These are phyloP conservation scores for Actinia equina DNA, from an alignment of 64 coral and sea anemone species.

Conservation along the genomic window DNA sequence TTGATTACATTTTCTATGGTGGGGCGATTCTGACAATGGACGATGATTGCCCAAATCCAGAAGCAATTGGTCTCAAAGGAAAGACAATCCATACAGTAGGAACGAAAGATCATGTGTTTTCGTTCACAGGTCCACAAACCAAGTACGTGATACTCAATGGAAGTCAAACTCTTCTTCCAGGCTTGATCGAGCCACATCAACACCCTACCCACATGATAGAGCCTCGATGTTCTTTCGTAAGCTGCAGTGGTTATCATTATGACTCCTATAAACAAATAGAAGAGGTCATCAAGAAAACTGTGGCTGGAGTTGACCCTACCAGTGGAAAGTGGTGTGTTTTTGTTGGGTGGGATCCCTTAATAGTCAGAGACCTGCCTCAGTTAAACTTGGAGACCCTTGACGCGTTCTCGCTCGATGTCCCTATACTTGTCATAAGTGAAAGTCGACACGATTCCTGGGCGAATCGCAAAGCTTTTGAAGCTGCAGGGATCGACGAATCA, in stretches of 20 bases:
- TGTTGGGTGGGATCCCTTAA: slow-evolving; percentile 57
- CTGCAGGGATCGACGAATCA: background rate
- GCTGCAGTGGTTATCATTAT: slow-evolving; percentile 13
- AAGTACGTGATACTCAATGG: slow-evolving; percentile 9
- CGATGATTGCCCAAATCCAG: slow-evolving; percentile 7
- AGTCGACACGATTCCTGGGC: slow-evolving; percentile 44
- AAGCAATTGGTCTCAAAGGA: slow-evolving; percentile 32
- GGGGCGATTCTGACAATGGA: slow-evolving; percentile 50
- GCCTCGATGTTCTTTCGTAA: background rate
- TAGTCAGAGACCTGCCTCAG: slow-evolving; percentile 25
- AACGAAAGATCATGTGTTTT: slow-evolving; percentile 9
- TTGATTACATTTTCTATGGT: slow-evolving; percentile 47
- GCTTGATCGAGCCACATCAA: slow-evolving; percentile 53
- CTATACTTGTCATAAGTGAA: slow-evolving; percentile 27
- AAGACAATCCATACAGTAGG: slow-evolving; percentile 26
- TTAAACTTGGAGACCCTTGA: slow-evolving; percentile 37
- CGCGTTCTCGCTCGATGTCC: slow-evolving; percentile 25
- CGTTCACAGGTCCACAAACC: slow-evolving; percentile 21
- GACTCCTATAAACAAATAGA: slow-evolving; percentile 32
- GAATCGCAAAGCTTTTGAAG: slow-evolving; percentile 47
- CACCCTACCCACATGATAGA: slow-evolving; percentile 1
- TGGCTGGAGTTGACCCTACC: slow-evolving; percentile 3
- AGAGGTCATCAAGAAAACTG: slow-evolving; percentile 7
- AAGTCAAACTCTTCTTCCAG: slow-evolving; percentile 47
- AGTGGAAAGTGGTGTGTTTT: slow-evolving; percentile 43